These are phyloP conservation scores for Myiopsitta monachus DNA, from an alignment of 2,113 vertebrate species.

Conservation along the genomic window DNA sequence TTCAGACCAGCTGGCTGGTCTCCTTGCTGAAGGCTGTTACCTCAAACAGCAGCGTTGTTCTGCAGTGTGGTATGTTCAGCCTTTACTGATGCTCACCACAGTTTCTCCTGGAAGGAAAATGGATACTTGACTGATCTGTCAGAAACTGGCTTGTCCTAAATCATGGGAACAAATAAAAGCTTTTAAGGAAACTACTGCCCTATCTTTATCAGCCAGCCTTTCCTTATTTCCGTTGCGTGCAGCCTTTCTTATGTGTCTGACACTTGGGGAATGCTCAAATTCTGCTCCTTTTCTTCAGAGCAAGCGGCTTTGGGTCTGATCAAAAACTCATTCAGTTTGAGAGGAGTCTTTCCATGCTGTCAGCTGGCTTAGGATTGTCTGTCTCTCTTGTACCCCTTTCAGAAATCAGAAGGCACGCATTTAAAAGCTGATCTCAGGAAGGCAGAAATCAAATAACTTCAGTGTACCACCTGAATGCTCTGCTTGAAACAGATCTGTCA, in stretches of 20 bases:
- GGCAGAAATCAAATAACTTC: neutral
- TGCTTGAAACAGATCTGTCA: neutral
- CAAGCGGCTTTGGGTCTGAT: neutral
- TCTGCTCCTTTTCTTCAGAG: neutral
- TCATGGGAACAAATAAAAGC: neutral
- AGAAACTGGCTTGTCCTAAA: slow-evolving; percentile 6
- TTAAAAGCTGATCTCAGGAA: neutral
- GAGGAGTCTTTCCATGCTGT: neutral
- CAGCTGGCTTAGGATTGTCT: neutral
- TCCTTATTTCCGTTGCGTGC: neutral
- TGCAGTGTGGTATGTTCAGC: neutral
- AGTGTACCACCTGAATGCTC: neutral
- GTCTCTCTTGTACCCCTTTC: neutral
- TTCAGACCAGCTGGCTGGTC: neutral
- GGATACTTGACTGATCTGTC: neutral
- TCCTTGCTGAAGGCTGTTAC: neutral
- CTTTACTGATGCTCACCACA: neutral
- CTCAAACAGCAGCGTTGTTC: neutral
- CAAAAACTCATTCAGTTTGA: neutral
- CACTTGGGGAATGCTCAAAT: neutral
- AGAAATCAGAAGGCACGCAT: neutral
- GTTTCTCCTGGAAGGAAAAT: neutral
- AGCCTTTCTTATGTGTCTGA: neutral
- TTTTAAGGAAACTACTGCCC: neutral
- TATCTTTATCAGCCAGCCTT: slow-evolving; percentile 6